Evolutionary conservation across 2,113 vertebrate species (phyloP).

Genomic region (Psilopogon haemacephalus): DNA sequence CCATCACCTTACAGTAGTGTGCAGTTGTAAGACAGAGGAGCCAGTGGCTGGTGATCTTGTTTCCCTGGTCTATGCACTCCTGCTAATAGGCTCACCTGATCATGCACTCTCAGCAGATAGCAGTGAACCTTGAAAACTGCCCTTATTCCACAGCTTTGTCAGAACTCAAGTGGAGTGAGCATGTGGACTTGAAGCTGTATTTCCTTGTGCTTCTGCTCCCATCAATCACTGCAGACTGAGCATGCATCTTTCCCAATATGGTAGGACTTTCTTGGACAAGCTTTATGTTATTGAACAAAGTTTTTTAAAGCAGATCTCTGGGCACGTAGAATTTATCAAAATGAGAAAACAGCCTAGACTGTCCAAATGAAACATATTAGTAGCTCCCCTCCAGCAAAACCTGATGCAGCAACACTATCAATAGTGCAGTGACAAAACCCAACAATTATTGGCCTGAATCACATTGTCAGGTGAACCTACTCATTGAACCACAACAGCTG

Average conservation of each 20-base stretch:
- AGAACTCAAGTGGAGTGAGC: not conserved
- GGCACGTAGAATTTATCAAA: not conserved
- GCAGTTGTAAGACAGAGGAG: not conserved
- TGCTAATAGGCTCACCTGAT: not conserved
- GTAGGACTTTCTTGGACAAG: not conserved
- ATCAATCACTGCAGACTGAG: not conserved
- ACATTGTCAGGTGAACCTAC: not conserved
- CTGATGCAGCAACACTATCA: not conserved
- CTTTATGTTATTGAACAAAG: not conserved
- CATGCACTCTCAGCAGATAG: not conserved
- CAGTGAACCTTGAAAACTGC: not conserved
- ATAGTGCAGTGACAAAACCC: not conserved
- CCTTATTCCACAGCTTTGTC: not conserved
- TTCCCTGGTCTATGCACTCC: not conserved
- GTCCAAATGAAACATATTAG: not conserved
- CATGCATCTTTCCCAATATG: fast-evolving
- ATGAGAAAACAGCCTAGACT: not conserved
- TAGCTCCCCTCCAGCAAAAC: not conserved
- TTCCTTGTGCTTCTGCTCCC: not conserved
- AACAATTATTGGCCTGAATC: not conserved
- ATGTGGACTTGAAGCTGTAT: not conserved
- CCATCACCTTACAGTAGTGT: fast-evolving
- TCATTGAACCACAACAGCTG: fast-evolving
- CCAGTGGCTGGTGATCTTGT: not conserved
- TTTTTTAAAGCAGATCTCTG: not conserved